Evolutionary conservation across 2,888 invertebrate species (phyloP).

Genomic region (Maniola hyperantus): DNA sequence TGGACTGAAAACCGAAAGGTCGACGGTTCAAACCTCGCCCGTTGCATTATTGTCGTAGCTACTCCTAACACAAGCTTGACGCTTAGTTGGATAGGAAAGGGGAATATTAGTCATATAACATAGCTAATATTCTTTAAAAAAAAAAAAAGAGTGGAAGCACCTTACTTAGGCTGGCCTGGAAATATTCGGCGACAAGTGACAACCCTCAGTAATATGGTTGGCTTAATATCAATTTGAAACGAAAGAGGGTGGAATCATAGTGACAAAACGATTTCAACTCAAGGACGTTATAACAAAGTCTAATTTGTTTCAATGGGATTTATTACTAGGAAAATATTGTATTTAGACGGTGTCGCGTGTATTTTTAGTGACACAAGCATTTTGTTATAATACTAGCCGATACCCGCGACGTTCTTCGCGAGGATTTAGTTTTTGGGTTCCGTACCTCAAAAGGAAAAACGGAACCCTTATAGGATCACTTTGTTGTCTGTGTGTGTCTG

Average conservation of each 20-base stretch:
- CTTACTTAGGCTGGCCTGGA: no score
- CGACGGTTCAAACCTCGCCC: no score
- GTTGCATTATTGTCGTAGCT: no score
- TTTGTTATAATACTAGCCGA: background rate
- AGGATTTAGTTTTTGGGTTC: background rate
- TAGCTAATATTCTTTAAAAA: no score
- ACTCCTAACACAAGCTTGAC: no score
- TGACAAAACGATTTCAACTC: slow-evolving; percentile 18
- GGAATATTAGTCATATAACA: no score
- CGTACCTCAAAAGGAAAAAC: no score
- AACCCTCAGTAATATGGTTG: slow-evolving; percentile 33
- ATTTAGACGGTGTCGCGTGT: slow-evolving; percentile 27
- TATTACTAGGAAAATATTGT: slow-evolving; percentile 21
- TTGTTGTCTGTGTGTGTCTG: no score
- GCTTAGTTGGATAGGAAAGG: no score
- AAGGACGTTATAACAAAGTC: background rate
- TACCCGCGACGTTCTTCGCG: background rate
- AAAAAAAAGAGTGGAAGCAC: no score
- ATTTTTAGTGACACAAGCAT: slow-evolving; percentile 26
- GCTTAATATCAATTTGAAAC: slow-evolving; percentile 37
- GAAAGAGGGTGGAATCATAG: slow-evolving; percentile 22
- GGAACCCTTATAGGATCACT: no score
- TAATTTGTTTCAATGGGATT: slow-evolving; percentile 27
- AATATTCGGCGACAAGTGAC: slow-evolving; percentile 7
- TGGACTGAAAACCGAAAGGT: no score